Percentiles rank a stretch among this genome's conserved stretches.
phyloP scores from a whole-genome alignment of 2,113 vertebrate genomes.

The Tachycineta bicolor region DNA sequence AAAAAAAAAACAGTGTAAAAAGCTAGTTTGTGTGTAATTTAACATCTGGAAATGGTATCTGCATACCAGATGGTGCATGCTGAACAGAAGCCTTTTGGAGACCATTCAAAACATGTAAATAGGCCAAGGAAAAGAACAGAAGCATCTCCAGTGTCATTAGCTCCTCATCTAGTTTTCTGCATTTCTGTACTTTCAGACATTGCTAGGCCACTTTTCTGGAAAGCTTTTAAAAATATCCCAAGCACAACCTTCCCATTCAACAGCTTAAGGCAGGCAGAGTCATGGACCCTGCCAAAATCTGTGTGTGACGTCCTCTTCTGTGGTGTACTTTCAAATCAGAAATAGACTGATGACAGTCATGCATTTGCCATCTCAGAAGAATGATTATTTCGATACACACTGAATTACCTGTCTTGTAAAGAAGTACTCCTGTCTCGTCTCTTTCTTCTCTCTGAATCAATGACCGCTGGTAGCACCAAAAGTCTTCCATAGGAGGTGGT shows the following conservation, averaged over 20 bases:
- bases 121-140: neutral
- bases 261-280: neutral
- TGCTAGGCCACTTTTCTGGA: neutral
- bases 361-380: neutral
- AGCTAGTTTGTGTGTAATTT: neutral
- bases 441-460: neutral
- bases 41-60: conserved; percentile 37
- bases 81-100: conserved; percentile 17
- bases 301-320: neutral
- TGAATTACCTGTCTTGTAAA: neutral
- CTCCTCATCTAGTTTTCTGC: neutral
- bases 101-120: neutral
- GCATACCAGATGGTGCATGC: neutral
- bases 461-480: neutral
- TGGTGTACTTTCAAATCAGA: neutral
- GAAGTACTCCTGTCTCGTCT: neutral
- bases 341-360: neutral
- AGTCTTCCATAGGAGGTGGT: neutral
- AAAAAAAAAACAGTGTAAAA: neutral
- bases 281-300: neutral
- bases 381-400: neutral
- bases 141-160: neutral
- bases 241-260: neutral
- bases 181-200: neutral
- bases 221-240: neutral